These are phyloP conservation scores for Sebastes dallii DNA, from an alignment of 2,797 vertebrate genomes.

Conservation along the genomic window DNA sequence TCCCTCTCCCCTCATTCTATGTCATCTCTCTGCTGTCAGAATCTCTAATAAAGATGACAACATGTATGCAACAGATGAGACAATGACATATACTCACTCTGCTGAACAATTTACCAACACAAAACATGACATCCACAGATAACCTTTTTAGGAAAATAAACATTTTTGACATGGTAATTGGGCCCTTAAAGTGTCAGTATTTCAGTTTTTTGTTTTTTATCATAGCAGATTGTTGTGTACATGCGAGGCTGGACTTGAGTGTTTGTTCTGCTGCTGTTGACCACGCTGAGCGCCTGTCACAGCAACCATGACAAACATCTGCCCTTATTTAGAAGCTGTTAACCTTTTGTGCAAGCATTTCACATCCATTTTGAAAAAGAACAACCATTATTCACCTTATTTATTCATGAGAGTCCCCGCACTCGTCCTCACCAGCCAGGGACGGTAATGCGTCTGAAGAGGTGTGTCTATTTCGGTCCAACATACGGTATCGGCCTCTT, in stretches of 20 bases:
- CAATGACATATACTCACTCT: neutral
- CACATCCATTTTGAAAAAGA: constrained; percentile 35
- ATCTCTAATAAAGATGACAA: neutral
- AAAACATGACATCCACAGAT: neutral
- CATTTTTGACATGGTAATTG: neutral
- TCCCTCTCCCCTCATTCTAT: neutral
- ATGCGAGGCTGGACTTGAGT: neutral
- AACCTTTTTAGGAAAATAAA: neutral
- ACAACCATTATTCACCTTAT: constrained; percentile 48
- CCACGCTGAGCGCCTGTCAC: neutral
- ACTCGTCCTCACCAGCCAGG: constrained; percentile 16
- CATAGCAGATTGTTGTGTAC: neutral
- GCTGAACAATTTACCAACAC: neutral
- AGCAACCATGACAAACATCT: constrained; percentile 33
- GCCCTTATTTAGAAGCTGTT: constrained; percentile 63
- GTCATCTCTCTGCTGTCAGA: neutral
- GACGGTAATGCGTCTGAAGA: constrained; percentile 22
- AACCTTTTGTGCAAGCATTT: constrained; percentile 56
- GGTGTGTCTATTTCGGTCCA: neutral
- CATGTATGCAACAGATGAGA: neutral
- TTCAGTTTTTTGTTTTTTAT: no score
- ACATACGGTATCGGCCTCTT: neutral
- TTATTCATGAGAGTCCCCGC: constrained; percentile 55
- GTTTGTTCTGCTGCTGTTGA: neutral
- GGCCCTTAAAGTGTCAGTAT: neutral